Base-by-base conservation (phyloP, 2,797 vertebrate species). In the Rhinatrema bivittatum region DNA sequence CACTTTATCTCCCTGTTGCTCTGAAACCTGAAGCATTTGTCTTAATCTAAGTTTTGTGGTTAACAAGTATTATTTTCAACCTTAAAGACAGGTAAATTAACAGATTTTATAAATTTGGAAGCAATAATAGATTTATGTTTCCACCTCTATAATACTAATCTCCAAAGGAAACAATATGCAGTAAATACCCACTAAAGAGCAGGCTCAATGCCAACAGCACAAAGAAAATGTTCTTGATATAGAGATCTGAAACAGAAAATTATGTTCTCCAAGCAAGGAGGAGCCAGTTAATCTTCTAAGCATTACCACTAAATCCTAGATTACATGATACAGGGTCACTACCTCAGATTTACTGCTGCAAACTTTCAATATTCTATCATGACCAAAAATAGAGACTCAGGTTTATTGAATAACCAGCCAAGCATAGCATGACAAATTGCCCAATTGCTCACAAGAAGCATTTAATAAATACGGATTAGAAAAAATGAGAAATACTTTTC, bases 331-430 rank as follows among this genome's bases (percentile, higher is more conserved):
- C 16, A 17, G 12, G 23, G 10, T n/a, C 5, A 3, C 16, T 59
- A 32, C 20, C 18, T 37, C 25, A 25, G 13, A 6, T 4, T 2
- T 32, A 48, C 25, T 16, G 18, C 39, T 29, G 24, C 32, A 31
- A 52, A 25, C 34, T 29, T 20, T 25, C 51, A 55, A 23, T 50
- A 56, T 50, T 25, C 33, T 41, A 21, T 44, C 31, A 4, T 13
- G 11, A 19, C 20, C 15, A 42, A 34, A 33, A 27, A 21, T 21
- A 27, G 28, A 34, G 30, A 42, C 28, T 33, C 25, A 21, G 25
- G 31, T 20, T 7, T 10, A 26, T 18, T n/a, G n/a, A 22, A 13
- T 41, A 32, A 5, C 10, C 17, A 26, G 35, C 31, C 16, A 23
- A 29, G 26, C 25, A 35, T 22, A 35, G 32, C 32, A 16, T 18